These are phyloP conservation scores for Porites lutea DNA, from an alignment of 64 coral and sea anemone genomes.

Conservation along the genomic window DNA sequence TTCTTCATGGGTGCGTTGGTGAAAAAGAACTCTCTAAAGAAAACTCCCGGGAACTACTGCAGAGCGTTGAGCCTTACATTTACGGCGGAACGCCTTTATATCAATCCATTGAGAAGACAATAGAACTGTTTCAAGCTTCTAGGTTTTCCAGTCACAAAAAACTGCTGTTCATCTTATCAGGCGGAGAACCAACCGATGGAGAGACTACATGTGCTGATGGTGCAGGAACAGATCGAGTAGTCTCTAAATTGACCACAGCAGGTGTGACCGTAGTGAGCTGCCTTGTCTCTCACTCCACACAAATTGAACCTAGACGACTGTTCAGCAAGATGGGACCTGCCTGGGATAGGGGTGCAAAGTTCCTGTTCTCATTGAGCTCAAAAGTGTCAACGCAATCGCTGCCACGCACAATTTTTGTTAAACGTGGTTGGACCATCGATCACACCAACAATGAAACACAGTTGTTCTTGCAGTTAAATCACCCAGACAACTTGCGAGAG, in stretches of 20 bases:
- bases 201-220: not conserved
- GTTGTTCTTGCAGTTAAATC: constrained; percentile 66
- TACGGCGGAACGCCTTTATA: constrained; percentile 42
- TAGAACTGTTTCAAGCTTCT: not conserved
- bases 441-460: constrained; percentile 63
- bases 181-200: constrained; percentile 41
- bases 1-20: constrained; percentile 38
- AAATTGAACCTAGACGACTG: constrained; percentile 10
- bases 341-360: constrained; percentile 30
- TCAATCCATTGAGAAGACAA: not conserved
- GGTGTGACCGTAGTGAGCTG: constrained; percentile 45
- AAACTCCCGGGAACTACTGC: not conserved
- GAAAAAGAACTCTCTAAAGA: constrained; percentile 44
- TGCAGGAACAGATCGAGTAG: not conserved
- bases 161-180: constrained; percentile 57
- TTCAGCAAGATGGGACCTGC: not conserved
- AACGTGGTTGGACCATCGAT: constrained; percentile 63
- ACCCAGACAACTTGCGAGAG: constrained; percentile 53
- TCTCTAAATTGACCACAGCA: not conserved
- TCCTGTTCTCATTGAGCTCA: constrained; percentile 60
- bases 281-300: not conserved
- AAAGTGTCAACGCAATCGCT: constrained; percentile 17
- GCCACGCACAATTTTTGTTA: constrained; percentile 64
- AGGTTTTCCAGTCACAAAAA: constrained; percentile 14
- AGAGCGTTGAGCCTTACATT: constrained; percentile 13